These are phyloP conservation scores for Lasioglossum vierecki DNA, from an alignment of 2,888 invertebrate genomes.

Conservation along the genomic window DNA sequence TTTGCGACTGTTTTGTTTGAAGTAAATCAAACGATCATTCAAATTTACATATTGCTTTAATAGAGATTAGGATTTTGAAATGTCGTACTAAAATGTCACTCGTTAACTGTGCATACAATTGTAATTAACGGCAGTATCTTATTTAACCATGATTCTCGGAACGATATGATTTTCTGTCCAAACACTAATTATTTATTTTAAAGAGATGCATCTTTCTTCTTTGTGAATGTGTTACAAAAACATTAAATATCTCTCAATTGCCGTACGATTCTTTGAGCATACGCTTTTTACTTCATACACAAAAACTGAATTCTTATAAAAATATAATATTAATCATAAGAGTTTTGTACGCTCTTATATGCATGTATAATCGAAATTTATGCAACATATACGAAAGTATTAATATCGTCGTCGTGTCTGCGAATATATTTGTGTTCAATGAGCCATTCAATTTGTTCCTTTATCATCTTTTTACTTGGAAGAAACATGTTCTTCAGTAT, in stretches of 20 bases:
- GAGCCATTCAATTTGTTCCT: constrained; percentile 99
- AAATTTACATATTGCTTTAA: not conserved
- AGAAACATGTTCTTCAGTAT: constrained; percentile 99
- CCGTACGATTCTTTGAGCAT: constrained; percentile 59
- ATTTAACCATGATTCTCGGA: constrained; percentile 32
- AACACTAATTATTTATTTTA: constrained; percentile 29
- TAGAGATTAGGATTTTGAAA: constrained; percentile 6
- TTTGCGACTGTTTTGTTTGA: constrained; percentile 10
- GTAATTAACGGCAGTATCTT: constrained; percentile 15
- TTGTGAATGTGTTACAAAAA: constrained; percentile 51
- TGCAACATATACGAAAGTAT: constrained; percentile 99
- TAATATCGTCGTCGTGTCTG: constrained; percentile 98
- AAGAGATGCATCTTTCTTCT: constrained; percentile 22
- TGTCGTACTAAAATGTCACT: constrained; percentile 8
- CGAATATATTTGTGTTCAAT: constrained; percentile 99
- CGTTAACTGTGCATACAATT: constrained; percentile 21
- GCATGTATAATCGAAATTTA: constrained; percentile 83
- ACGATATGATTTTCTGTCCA: constrained; percentile 53
- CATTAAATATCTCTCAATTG: constrained; percentile 45
- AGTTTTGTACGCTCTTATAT: constrained; percentile 62
- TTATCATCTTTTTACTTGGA: constrained; percentile 99
- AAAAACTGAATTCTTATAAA: constrained; percentile 76
- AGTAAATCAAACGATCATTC: not conserved
- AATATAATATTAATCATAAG: constrained; percentile 79
- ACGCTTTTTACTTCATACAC: constrained; percentile 50